Evolutionary conservation across 2,888 invertebrate species (phyloP).

Genomic region (Zelleria hepariella): DNA sequence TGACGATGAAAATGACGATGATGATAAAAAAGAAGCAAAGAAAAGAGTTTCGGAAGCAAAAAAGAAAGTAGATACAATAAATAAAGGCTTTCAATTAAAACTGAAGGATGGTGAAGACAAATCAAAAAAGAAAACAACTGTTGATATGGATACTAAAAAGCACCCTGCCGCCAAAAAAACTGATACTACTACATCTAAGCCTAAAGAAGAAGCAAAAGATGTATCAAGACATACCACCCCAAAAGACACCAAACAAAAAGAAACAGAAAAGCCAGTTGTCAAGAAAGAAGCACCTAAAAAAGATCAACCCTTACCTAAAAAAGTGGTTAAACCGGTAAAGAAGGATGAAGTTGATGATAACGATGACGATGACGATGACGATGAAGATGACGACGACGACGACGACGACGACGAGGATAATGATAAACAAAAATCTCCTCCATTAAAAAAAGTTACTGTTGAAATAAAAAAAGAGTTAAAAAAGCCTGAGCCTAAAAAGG

Average conservation of each 20-base stretch:
- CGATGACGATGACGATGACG: slow-evolving; percentile 16
- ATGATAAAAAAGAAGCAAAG: slow-evolving; percentile 18
- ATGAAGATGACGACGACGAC: slow-evolving; percentile 12
- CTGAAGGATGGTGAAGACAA: neutral
- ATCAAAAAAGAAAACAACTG: neutral
- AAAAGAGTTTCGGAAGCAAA: slow-evolving; percentile 15
- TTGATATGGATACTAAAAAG: neutral
- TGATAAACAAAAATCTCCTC: slow-evolving; percentile 14
- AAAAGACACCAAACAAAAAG: neutral
- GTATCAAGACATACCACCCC: neutral
- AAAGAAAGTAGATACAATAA: slow-evolving; percentile 18
- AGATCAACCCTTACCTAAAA: slow-evolving; percentile 9
- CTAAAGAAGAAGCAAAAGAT: slow-evolving; percentile 11
- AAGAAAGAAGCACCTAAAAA: neutral
- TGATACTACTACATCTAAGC: neutral
- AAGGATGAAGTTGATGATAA: slow-evolving; percentile 23
- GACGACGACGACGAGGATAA: slow-evolving; percentile 17
- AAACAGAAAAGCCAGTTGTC: neutral
- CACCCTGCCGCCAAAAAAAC: neutral
- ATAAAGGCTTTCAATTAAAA: neutral
- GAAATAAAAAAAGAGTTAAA: neutral
- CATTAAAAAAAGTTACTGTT: neutral
- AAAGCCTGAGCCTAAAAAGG: neutral
- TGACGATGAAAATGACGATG: slow-evolving; percentile 16
- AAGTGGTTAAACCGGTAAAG: slow-evolving; percentile 12